Conservation (phyloP, 2,888 invertebrate species). For the Petrolisthes cinctipes region DNA sequence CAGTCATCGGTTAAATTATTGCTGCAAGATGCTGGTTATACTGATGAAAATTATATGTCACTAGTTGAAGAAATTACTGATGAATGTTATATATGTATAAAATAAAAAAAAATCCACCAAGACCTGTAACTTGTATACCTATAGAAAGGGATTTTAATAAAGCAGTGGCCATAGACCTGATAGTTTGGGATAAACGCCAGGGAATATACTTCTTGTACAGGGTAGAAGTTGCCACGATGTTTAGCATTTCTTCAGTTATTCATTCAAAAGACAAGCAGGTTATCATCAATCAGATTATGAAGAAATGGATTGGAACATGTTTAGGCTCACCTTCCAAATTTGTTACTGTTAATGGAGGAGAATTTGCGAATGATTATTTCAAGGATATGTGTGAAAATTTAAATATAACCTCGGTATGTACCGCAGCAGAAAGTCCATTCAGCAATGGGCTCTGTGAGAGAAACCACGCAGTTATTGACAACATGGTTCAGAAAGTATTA, state of each 20-base stretch:
- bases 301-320: background rate
- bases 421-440: background rate
- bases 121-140: background rate
- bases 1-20: background rate
- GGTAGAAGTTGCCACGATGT: constrained; percentile 15
- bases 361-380: background rate
- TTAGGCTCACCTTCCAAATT: background rate
- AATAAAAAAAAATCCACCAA: constrained; percentile 2
- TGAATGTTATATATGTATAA: background rate
- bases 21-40: background rate
- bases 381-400: background rate
- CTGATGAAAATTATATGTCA: background rate
- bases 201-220: background rate
- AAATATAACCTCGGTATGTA: background rate
- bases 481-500: background rate
- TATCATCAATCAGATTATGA: background rate
- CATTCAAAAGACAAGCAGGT: background rate
- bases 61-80: background rate
- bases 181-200: background rate
- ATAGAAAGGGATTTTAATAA: background rate
- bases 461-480: background rate
- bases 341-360: background rate
- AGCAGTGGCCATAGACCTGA: background rate
- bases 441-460: constrained; percentile 13
- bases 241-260: background rate